Evolutionary conservation across 2,113 vertebrate genomes (phyloP).

Genomic region (Numida meleagris): DNA sequence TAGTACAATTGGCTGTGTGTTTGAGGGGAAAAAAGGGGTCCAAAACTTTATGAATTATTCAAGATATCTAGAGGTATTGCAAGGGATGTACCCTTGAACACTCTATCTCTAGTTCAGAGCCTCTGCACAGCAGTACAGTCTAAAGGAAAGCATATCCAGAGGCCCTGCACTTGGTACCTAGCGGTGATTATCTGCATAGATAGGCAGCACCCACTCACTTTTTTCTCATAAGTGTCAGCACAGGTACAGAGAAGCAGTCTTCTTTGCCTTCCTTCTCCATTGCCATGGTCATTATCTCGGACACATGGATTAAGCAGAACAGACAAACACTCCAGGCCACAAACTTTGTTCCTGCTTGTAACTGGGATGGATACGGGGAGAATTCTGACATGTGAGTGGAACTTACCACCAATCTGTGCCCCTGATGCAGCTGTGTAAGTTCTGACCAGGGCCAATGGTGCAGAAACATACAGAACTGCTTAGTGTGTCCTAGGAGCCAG

Average conservation of each 20-base stretch:
- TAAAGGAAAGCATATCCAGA: not conserved
- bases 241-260: not conserved
- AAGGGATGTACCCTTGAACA: not conserved
- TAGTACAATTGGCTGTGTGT: not conserved
- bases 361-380: not conserved
- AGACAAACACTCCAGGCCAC: not conserved
- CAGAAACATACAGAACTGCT: not conserved
- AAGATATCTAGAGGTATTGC: not conserved
- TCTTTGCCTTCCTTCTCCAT: not conserved
- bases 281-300: not conserved
- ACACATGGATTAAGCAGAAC: not conserved
- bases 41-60: conserved; percentile 32
- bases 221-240: not conserved
- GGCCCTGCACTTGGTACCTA: not conserved
- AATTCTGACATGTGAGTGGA: not conserved
- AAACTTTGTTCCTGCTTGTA: not conserved
- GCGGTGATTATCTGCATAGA: not conserved
- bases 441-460: not conserved
- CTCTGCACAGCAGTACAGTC: not conserved
- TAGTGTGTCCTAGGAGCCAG: not conserved
- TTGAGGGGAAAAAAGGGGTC: not conserved
- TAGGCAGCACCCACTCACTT: not conserved
- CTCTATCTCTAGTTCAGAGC: conserved; percentile 17
- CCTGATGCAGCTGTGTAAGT: not conserved
- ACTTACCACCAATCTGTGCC: not conserved